Conservation (phyloP, 1,140 invertebrate species). For the Heterodera schachtii region DNA sequence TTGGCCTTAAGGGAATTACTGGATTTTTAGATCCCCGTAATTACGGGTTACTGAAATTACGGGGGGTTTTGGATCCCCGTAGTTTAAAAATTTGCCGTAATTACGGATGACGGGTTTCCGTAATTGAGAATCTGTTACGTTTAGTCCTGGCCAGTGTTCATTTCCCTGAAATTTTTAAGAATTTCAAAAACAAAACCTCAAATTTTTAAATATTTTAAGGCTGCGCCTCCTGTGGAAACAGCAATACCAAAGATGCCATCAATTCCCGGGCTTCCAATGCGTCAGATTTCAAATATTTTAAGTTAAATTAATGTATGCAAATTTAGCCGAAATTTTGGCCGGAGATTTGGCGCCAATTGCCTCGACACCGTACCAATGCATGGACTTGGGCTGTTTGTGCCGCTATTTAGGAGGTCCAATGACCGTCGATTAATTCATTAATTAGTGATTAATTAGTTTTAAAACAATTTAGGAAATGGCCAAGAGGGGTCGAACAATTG, state of each 20-base stretch:
- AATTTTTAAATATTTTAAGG: constrained; percentile 2
- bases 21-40: too few relatives aligned
- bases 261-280: constrained; percentile 32
- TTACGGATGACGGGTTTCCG: too few relatives aligned
- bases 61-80: too few relatives aligned
- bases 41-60: too few relatives aligned
- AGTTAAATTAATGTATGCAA: neutral
- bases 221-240: constrained; percentile 39
- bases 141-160: too few relatives aligned
- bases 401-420: constrained; percentile 42
- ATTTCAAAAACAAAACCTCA: neutral
- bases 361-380: constrained; percentile 49
- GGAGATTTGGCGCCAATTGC: constrained; percentile 50
- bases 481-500: constrained; percentile 24
- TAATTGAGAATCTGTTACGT: too few relatives aligned
- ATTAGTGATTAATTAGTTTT: constrained; percentile 1
- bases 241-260: constrained; percentile 47
- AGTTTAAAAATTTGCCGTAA: too few relatives aligned
- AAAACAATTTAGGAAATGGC: neutral
- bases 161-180: neutral
- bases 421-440: neutral
- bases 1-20: too few relatives aligned
- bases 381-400: constrained; percentile 56
- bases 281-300: neutral
- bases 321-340: constrained; percentile 22